Conservation (phyloP, 1,140 invertebrate species). For the Monochamus saltuarius region DNA sequence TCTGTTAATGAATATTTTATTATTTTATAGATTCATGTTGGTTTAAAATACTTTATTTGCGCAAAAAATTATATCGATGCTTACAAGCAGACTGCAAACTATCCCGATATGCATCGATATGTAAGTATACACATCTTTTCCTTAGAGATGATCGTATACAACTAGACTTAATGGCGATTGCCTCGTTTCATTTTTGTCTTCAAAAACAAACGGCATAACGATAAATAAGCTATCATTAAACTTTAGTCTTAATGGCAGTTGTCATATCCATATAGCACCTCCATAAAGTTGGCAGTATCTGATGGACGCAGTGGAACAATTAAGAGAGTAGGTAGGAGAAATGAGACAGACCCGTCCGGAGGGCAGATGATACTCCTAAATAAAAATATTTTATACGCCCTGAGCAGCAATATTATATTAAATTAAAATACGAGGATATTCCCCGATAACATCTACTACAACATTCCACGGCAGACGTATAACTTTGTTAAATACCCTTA, state of each 20-base stretch:
- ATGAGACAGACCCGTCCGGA: background rate
- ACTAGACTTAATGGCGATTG: background rate
- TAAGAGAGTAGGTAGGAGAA: slow-evolving; percentile 1
- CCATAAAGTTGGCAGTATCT: slow-evolving; percentile 2
- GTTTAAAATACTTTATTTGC: too few species aligned
- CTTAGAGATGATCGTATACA: background rate
- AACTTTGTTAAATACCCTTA: too few species aligned
- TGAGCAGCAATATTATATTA: slow-evolving; percentile 1
- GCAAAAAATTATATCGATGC: too few species aligned
- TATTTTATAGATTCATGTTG: too few species aligned
- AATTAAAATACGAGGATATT: slow-evolving; percentile 3
- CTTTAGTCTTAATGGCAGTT: background rate
- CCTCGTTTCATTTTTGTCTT: too few species aligned
- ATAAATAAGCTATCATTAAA: background rate
- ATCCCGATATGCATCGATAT: background rate
- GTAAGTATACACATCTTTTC: background rate
- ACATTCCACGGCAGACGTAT: background rate
- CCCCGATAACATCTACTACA: background rate
- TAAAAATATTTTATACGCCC: slow-evolving; percentile 5
- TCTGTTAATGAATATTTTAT: too few species aligned
- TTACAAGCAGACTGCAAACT: too few species aligned
- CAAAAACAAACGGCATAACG: background rate
- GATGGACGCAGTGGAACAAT: background rate
- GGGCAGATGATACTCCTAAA: slow-evolving; percentile 3
- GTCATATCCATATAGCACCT: background rate